Base-by-base conservation (phyloP, 2,888 invertebrate species). In the Andrena bucephala region DNA sequence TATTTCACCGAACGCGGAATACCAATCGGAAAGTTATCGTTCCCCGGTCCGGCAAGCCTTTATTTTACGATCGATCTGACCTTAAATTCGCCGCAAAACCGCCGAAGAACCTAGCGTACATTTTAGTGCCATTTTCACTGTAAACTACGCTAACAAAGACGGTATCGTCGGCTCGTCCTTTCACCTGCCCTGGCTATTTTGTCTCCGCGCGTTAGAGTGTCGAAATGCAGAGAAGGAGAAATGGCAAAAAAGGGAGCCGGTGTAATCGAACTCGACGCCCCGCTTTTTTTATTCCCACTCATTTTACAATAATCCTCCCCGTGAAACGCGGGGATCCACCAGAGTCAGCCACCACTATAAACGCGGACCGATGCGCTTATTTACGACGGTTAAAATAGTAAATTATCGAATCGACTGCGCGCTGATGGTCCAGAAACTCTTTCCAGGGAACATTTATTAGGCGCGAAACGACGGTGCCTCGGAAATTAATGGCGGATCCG, bases 401-500 rank as follows among this genome's bases (percentile, higher is more conserved):
- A 89, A 87, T 87, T 86, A 89, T 84, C 86, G 83, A 89, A 89
- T 87, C 83, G 81, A 82, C 72, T 73, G 80, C 54, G 13, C 73
- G 77, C 78, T 81, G 81, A 82, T 84, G 82, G 70, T 83, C 71
- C 67, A 54, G 54, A 78, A 62, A 63, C 77, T 81, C 70, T 84
- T 85, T 79, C 78, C n/a, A 54, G 54, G 63, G 79, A 88, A 84
- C 85, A 86, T 87, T 84, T 84, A 86, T 86, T 87, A 90, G 85
- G 83, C 88, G 88, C 86, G 86, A 83, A 86, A 85, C 85, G 84
- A 87, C 86, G 85, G 73, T 80, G 81, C 79, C 82, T 88, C 62
- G 84, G 87, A 89, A 88, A 88, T 88, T 89, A 88, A 88, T 88
- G 87, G 88, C 77, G 89, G 77, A 84, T 89, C 80, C 82, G 71